Evolutionary conservation across 2,888 invertebrate species (phyloP).

Genomic region (Drosophila yooni): DNA sequence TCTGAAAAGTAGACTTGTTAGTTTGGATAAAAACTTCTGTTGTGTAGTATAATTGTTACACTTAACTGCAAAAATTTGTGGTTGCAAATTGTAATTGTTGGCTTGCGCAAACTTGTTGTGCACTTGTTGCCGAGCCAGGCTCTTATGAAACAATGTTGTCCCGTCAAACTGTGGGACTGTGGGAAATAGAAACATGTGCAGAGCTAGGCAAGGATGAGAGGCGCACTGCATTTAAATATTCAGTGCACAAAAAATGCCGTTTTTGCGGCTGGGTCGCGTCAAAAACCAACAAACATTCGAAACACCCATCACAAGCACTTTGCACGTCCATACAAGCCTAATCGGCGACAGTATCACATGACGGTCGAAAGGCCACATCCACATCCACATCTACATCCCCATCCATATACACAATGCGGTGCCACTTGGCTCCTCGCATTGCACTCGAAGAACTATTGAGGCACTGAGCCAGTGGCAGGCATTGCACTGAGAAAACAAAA

Average conservation of each 20-base stretch:
- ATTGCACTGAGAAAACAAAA: slow-evolving; percentile 42
- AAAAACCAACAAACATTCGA: slow-evolving; percentile 74
- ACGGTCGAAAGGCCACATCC: slow-evolving; percentile 37
- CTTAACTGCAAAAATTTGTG: background rate
- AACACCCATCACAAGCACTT: slow-evolving; percentile 73
- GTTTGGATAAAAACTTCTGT: background rate
- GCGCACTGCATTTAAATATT: slow-evolving; percentile 31
- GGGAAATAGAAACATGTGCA: slow-evolving; percentile 54
- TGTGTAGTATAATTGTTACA: background rate
- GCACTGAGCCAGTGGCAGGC: slow-evolving; percentile 5
- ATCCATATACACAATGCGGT: slow-evolving; percentile 25
- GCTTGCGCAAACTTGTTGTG: background rate
- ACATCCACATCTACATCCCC: slow-evolving; percentile 22
- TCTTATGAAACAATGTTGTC: slow-evolving; percentile 45
- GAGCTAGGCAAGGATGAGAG: slow-evolving; percentile 11
- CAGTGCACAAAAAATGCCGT: slow-evolving; percentile 46
- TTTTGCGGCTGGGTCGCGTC: slow-evolving; percentile 53
- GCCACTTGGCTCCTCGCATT: slow-evolving; percentile 23
- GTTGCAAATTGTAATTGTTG: background rate
- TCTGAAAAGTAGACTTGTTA: background rate
- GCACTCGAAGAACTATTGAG: slow-evolving; percentile 27
- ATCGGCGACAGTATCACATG: slow-evolving; percentile 77
- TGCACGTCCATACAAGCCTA: slow-evolving; percentile 75
- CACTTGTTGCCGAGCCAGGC: slow-evolving; percentile 3
- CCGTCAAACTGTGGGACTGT: slow-evolving; percentile 68